Conservation (phyloP, 2,888 invertebrate species). For the Leucozona laternaria region DNA sequence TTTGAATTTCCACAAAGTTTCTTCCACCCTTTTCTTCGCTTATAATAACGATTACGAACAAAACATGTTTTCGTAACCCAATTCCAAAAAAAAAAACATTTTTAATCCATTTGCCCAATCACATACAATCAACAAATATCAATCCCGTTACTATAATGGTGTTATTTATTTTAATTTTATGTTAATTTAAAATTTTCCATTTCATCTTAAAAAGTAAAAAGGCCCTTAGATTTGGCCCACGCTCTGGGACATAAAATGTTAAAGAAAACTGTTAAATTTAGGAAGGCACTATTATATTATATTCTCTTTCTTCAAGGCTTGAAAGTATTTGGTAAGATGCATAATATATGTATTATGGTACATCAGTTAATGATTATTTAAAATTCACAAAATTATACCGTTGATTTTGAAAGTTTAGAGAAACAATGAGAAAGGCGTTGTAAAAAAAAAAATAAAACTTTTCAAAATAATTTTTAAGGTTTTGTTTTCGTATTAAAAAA, state of each 20-base stretch:
- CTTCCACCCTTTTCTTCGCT: background rate
- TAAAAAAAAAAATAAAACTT: no score
- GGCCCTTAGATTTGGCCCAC: background rate
- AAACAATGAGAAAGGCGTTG: background rate
- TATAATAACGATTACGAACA: background rate
- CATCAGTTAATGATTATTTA: background rate
- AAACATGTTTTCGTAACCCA: conserved; percentile 52
- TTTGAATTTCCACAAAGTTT: background rate
- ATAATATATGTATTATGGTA: background rate
- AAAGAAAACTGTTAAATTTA: background rate
- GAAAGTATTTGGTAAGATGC: background rate
- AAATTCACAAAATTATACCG: background rate
- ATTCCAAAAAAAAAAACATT: conserved; percentile 22
- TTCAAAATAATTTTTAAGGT: no score
- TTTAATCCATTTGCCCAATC: conserved; percentile 6
- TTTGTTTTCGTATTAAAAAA: no score
- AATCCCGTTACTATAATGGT: conserved; percentile 22
- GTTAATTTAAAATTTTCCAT: conserved; percentile 13
- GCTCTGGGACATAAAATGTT: background rate
- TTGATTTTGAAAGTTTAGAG: background rate
- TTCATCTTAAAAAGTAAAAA: conserved; percentile 3
- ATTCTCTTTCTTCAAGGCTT: background rate
- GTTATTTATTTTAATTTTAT: conserved; percentile 51
- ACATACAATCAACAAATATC: conserved; percentile 40
- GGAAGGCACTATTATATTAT: background rate